Conservation (phyloP, 2,888 invertebrate genomes). For the Monoplex corrugatus region DNA sequence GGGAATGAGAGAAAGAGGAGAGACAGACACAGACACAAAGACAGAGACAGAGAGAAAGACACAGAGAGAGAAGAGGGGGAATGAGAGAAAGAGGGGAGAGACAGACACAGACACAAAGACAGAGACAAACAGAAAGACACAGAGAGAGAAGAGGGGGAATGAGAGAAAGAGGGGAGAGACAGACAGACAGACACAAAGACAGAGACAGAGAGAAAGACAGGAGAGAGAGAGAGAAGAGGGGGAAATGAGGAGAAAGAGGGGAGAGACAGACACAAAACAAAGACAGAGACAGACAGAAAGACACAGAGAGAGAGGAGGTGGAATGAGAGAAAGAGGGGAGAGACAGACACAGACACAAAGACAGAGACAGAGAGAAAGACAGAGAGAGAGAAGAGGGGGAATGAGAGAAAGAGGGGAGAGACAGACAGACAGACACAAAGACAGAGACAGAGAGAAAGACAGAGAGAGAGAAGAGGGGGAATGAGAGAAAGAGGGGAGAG, state of each 20-base stretch:
- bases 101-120: too few relatives aligned
- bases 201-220: not conserved
- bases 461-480: not conserved
- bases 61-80: not conserved
- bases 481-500: not conserved
- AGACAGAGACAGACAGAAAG: too few relatives aligned
- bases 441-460: too few relatives aligned
- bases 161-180: not conserved
- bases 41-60: not conserved
- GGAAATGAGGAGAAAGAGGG: not conserved
- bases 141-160: not conserved
- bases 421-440: not conserved
- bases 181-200: not conserved
- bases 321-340: too few relatives aligned
- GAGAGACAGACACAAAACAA: too few relatives aligned
- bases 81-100: not conserved
- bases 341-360: too few relatives aligned
- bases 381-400: slow-evolving; percentile 4
- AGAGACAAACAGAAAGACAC: too few relatives aligned
- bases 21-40: not conserved
- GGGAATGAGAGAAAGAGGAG: not conserved
- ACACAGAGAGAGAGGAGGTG: too few relatives aligned
- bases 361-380: not conserved
- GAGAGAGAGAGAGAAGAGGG: not conserved
- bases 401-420: not conserved